A percentile compares a stretch with the other conserved stretches of the same genome.
Conservation (phyloP, 2,113 vertebrate species). For the Microtus richardsoni region DNA sequence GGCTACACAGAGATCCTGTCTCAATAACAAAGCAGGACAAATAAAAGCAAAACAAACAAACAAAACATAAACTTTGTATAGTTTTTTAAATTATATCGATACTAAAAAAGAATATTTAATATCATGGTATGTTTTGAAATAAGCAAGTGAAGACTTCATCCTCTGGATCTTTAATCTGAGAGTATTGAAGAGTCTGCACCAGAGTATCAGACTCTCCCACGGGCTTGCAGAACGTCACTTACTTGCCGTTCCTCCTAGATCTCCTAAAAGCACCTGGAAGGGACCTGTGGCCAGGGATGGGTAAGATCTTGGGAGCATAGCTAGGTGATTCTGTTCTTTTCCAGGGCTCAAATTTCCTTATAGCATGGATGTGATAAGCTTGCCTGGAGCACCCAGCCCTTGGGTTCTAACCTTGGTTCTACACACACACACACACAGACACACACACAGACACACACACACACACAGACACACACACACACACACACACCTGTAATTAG, state of each 20-base stretch:
- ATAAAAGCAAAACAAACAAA: neutral
- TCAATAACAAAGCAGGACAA: neutral
- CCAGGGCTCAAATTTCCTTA: neutral
- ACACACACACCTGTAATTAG: neutral
- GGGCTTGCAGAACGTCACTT: neutral
- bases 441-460: too few species aligned
- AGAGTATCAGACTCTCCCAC: neutral
- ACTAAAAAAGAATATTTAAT: neutral
- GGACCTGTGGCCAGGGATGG: accelerated
- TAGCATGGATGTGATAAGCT: neutral
- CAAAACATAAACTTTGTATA: neutral
- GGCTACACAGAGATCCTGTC: neutral
- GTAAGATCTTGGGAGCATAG: neutral
- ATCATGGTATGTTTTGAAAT: conserved; percentile 21
- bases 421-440: too few species aligned
- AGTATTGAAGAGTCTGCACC: neutral
- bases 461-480: too few species aligned
- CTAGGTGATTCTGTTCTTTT: neutral
- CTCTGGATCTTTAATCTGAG: neutral
- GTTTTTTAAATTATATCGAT: neutral
- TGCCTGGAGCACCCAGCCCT: neutral
- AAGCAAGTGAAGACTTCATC: neutral
- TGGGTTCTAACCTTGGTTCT: neutral
- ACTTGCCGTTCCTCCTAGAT: neutral
- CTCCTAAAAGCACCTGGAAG: neutral